Evolutionary conservation across 2,888 invertebrate species (phyloP), one percentile per base, ranked within the genome.

Genomic region (Synergus gifuensis): DNA sequence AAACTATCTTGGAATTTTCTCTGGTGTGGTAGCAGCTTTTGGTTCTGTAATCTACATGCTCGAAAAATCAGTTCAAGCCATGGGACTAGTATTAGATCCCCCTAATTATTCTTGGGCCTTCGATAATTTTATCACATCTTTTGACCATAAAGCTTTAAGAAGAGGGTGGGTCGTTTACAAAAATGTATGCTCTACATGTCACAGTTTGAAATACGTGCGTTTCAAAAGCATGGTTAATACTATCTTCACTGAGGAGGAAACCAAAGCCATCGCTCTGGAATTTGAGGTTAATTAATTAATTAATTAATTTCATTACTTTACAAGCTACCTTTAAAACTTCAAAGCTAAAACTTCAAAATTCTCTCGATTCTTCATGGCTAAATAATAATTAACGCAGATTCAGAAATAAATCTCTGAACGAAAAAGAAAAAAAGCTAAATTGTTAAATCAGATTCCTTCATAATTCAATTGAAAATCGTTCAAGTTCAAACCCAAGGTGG

Each of bases 161-260:
- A 95, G 98, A 85, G 98, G 98, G 46, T 98, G 97, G 91, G 96
- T 97, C 93, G 99, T 99, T 9, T 99, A 99, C 94, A 99, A 98
- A 93, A 98, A 98, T 93, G 98, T 99, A 76, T 99, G 99, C 93
- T 96, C 98, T 78, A 98, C 99, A 4, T 99, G 99, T 90, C 99
- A 99, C 93, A 98, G 98, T 76, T 93, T 99, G 95, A 94, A 96
- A 89, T 98, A 95, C 93, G 94, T 99, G 87, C 96, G 96, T 76
- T 99, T 97, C 93, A 96, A 98, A 89, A 96, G 99, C 92, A 94
- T 99, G 91, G 94, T 99, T 78, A 96, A 96, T 80, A 97, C 97
- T 16, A 94, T 96, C 77, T 97, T 98, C 93, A 97, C 98, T 11
- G 97, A 98, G 92, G 97, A 95, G 0, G 98, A 99, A 92, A 99